A percentile compares a stretch with the other conserved stretches of the same genome.
Conservation (phyloP, 2,113 vertebrate genomes). For the Cephalopholis sonnerati region DNA sequence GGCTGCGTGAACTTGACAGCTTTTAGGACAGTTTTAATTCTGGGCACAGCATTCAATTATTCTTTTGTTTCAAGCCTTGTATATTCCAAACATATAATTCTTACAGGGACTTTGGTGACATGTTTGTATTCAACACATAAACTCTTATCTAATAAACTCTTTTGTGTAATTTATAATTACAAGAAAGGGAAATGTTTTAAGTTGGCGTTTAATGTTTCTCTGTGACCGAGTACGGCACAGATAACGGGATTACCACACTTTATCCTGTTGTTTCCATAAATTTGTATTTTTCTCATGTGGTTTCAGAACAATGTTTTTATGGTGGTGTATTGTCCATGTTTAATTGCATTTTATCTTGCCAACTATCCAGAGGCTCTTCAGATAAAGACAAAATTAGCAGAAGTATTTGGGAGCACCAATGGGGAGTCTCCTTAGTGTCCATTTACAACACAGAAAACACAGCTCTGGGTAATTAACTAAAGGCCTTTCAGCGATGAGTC, state of each 20-base stretch:
- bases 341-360: conserved; percentile 43
- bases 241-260: not conserved
- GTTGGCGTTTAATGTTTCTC: not conserved
- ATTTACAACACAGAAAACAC: conserved; percentile 28
- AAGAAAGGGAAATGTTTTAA: not conserved
- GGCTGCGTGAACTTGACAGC: not conserved
- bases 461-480: conserved; percentile 13
- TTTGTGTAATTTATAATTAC: not conserved
- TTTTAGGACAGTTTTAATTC: not conserved
- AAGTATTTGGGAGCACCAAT: conserved; percentile 23
- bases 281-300: not conserved
- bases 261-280: not conserved
- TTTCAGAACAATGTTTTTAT: not conserved
- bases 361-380: conserved; percentile 36
- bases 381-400: conserved; percentile 41
- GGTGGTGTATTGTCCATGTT: conserved; percentile 1
- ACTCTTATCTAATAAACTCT: not conserved
- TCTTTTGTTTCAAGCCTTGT: not conserved
- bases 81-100: not conserved
- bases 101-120: not conserved
- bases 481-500: not conserved
- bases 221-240: not conserved
- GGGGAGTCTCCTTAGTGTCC: conserved; percentile 17
- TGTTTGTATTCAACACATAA: not conserved
- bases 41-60: not conserved